Conservation (phyloP, 2,888 invertebrate species). For the Andrena marginata region DNA sequence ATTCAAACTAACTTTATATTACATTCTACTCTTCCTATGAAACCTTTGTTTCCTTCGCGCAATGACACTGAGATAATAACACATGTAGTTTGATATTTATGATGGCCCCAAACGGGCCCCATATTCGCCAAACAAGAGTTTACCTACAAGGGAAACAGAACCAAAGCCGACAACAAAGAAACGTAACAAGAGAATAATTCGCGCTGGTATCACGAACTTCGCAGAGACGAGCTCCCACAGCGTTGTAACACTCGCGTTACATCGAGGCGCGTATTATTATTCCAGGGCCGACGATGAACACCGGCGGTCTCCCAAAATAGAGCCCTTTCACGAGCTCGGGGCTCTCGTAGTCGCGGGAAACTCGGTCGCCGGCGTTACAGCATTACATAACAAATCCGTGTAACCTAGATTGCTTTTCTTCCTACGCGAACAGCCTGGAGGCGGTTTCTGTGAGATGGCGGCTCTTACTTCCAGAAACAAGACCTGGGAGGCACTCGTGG, state of each 20-base stretch:
- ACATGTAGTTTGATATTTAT: no score
- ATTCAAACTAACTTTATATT: no score
- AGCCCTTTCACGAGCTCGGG: constrained; percentile 30
- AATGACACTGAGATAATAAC: no score
- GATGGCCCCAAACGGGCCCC: no score
- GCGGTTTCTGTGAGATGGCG: constrained; percentile 30
- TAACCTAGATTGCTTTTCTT: constrained; percentile 56
- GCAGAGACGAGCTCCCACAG: not conserved
- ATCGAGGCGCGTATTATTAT: constrained; percentile 18
- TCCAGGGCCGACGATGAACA: constrained; percentile 4
- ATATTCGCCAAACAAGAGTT: no score
- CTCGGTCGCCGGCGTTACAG: constrained; percentile 51
- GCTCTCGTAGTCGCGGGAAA: constrained; percentile 36
- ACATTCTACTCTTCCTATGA: no score
- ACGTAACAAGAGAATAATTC: not conserved
- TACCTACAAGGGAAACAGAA: no score
- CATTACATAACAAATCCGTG: constrained; percentile 58
- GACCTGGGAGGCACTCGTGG: not conserved
- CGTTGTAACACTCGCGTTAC: not conserved
- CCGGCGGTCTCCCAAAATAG: constrained; percentile 28
- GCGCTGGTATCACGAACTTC: no score
- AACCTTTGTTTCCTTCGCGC: no score
- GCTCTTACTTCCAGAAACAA: constrained; percentile 15
- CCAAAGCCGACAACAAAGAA: not conserved
- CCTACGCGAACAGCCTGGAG: constrained; percentile 27